Conservation (phyloP, 2,797 vertebrate genomes). For the Sarcoramphus papa region DNA sequence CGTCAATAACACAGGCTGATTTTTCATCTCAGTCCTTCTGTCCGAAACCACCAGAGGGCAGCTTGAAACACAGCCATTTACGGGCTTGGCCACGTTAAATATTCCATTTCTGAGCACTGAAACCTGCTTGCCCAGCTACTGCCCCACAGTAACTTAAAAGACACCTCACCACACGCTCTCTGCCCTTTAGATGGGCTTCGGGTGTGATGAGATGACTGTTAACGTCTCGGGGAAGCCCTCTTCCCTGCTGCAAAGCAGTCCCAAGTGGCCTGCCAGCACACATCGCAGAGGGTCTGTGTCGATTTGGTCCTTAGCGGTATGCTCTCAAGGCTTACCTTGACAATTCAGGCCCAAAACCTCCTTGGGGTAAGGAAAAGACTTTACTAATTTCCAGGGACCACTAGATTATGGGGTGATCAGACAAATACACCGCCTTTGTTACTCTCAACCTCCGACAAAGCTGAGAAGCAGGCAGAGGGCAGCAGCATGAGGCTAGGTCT, state of each 20-base stretch:
- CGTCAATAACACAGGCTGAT: neutral
- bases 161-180: neutral
- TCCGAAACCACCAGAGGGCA: slow-evolving; percentile 25
- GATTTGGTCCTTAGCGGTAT: neutral
- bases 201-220: accelerated
- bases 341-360: neutral
- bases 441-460: neutral
- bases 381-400: neutral
- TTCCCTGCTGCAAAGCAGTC: neutral
- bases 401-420: neutral
- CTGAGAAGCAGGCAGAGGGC: neutral
- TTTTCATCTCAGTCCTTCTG: neutral
- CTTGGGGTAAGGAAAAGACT: neutral
- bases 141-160: neutral
- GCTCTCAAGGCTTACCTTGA: neutral
- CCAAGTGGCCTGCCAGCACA: neutral
- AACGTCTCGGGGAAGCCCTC: neutral
- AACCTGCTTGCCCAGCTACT: neutral
- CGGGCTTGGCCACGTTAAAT: accelerated
- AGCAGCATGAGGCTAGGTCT: neutral
- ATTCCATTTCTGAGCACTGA: neutral
- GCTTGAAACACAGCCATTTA: neutral
- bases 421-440: neutral
- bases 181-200: neutral
- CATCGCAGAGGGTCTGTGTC: accelerated